Evolutionary conservation across 2,113 vertebrate species (phyloP), one percentile per base, ranked within the genome.

Genomic region (Ciconia stormi): DNA sequence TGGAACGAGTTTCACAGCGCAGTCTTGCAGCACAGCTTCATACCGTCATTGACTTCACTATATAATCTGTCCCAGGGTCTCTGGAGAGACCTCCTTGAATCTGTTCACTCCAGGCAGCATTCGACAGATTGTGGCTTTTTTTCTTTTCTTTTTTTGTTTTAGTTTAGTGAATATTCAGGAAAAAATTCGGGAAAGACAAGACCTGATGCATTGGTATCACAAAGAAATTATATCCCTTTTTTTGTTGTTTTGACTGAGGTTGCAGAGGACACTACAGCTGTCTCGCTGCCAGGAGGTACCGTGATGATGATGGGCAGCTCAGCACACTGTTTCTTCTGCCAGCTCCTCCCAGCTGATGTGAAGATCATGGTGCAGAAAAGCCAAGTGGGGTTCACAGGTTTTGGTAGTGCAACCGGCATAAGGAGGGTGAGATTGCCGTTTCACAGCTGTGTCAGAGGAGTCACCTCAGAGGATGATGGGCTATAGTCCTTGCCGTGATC

Each of bases 391-490:
- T 55, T 78, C 47, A 21, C 16, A 78, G 63, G 42, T 59, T 73
- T 53, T 44, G 11, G 55, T 53, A 56, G 11, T 3, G 1, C 44
- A 85, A 26, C 17, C 0, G 0, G 26, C 8, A 47, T 10, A n/a
- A 18, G n/a, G 40, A 90, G 2, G 3, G 25, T 1, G 5, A 53
- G 30, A 7, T 9, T 0, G 11, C 30, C 34, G 10, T 34, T 73
- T 42, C 46, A 52, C 36, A 73, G n/a, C 25, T 55, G 3, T 9
- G 0, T 47, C 55, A 66, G 30, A 40, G 13, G 9, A 80, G 44
- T 20, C 82, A 58, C 34, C 49, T 53, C 34, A 9, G 46, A 82
- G 21, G 32, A 23, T 0, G 5, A 72, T 0, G 0, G 29, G 29
- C 29, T 80, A 36, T 40, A 72, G 11, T 30, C 19, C 13, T 38